These are phyloP conservation scores for Augochlorella aurata DNA, from an alignment of 2,888 invertebrate species.

Conservation along the genomic window DNA sequence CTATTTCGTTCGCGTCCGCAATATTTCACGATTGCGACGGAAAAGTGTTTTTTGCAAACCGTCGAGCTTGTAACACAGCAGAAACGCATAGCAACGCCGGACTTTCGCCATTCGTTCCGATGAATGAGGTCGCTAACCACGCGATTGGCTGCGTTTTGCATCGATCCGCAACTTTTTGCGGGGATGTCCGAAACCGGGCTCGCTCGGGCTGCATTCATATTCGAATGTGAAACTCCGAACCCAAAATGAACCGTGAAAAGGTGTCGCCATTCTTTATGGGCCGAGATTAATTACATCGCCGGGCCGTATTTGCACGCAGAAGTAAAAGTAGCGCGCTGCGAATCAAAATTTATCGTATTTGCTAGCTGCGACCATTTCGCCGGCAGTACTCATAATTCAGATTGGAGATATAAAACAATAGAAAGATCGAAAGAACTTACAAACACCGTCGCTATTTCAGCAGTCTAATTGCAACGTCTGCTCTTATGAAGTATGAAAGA, in stretches of 20 bases:
- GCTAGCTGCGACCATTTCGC: neutral
- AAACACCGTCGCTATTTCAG: too few species aligned
- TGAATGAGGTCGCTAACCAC: slow-evolving; percentile 16
- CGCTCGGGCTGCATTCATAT: neutral
- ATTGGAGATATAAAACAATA: too few species aligned
- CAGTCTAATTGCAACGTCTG: too few species aligned
- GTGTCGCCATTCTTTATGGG: neutral
- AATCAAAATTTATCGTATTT: neutral
- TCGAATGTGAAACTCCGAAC: neutral
- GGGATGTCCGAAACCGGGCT: neutral
- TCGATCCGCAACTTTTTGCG: slow-evolving; percentile 14
- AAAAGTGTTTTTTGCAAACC: neutral
- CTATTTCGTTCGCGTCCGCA: neutral
- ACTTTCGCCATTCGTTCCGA: too few species aligned
- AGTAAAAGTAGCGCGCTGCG: neutral
- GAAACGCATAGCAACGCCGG: neutral
- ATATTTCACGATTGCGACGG: neutral
- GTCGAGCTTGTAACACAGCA: neutral
- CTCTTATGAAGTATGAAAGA: too few species aligned
- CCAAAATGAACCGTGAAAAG: neutral
- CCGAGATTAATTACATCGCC: neutral
- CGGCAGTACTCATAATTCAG: too few species aligned
- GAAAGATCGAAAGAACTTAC: too few species aligned
- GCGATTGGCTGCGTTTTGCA: slow-evolving; percentile 23
- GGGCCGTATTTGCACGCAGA: neutral